These are phyloP conservation scores for human (Homo sapiens) DNA, from an alignment of 2,113 vertebrate species.

Conservation along the genomic window GRCh38 chr14:27415501-27416000, in stretches of 20 bases:
- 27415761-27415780: not conserved
- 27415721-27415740: not conserved
- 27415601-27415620: not conserved
- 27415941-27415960: not conserved
- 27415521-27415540: too few relatives aligned
- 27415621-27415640: not conserved
- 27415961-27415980: slow-evolving; percentile 23
- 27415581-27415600: not conserved
- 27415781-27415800: not conserved
- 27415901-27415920: slow-evolving; percentile 3
- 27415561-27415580: not conserved
- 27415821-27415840: slow-evolving; percentile 12
- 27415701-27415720: not conserved
- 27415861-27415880: not conserved
- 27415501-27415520: too few relatives aligned
- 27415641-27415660: slow-evolving; percentile 1
- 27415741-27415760: not conserved
- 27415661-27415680: not conserved
- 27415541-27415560: too few relatives aligned
- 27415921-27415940: not conserved
- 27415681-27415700: not conserved
- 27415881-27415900: slow-evolving; percentile 14
- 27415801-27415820: slow-evolving; percentile 14
- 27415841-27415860: not conserved
- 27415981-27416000: not conserved